A percentile compares a stretch with the other conserved stretches of the same genome.
phyloP scores from a whole-genome alignment of 1,140 invertebrate species.

The Meloidogyne floridensis region DNA sequence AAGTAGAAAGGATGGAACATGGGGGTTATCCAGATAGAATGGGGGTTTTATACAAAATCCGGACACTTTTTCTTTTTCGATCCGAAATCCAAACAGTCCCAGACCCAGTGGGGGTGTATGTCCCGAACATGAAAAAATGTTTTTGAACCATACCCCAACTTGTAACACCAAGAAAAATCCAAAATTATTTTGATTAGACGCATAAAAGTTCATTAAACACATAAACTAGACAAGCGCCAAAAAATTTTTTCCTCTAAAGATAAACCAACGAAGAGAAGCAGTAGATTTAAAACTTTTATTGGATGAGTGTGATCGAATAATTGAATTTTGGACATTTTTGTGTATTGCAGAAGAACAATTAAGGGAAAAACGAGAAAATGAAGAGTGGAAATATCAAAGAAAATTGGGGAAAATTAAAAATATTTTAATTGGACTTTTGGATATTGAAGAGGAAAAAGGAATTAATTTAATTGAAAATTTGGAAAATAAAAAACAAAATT shows the following conservation, averaged over 20 bases:
- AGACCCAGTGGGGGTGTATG: no score
- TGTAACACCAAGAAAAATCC: no score
- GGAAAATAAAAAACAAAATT: not conserved
- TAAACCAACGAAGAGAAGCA: not conserved
- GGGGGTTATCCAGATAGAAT: no score
- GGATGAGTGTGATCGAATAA: not conserved
- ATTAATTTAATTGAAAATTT: not conserved
- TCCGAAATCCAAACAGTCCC: no score
- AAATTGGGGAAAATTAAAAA: not conserved
- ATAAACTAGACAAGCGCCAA: no score
- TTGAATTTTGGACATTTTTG: not conserved
- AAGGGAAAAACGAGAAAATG: not conserved
- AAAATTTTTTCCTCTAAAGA: not conserved
- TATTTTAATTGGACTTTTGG: not conserved
- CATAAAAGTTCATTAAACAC: no score
- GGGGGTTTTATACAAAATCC: no score
- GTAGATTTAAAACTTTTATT: not conserved
- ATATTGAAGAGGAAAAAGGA: not conserved
- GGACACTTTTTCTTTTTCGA: no score
- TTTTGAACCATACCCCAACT: no score
- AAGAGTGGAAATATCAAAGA: not conserved
- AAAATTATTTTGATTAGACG: no score
- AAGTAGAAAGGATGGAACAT: not conserved
- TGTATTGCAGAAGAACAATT: not conserved
- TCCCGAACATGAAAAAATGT: no score